Evolutionary conservation across 2,888 invertebrate genomes (phyloP), one percentile per base, ranked within the genome.

Genomic region (Chorisops tibialis): DNA sequence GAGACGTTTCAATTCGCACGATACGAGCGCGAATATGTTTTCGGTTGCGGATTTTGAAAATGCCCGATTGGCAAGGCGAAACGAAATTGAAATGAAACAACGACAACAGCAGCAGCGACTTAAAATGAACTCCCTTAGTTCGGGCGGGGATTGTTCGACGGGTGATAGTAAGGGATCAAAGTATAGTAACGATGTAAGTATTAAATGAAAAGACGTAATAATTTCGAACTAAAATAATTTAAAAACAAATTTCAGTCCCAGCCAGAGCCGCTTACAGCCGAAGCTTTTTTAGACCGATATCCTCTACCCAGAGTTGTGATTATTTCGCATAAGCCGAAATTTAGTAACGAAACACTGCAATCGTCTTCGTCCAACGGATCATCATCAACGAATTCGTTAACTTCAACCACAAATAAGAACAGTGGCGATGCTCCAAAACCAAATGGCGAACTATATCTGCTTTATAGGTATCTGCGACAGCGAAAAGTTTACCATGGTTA

Each of bases 31-130:
- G 30, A 78, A 78, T 68, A 78, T 78, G 78, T 78, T 78, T 71
- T 78, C 78, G 41, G 78, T 78, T 49, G 76, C 77, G 1, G 78
- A 78, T 64, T 78, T 78, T 67, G 78, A 78, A 69, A 77, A 78
- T 69, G 78, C 78, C 41, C 74, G 78, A 39, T 69, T 78, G 60
- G 77, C 77, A 37, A 70, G 78, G 18, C 76, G 78, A 47, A 78
- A 78, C 65, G 78, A 78, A 70, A 74, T 76, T 63, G 78, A 78
- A 70, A 67, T 78, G 69, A 76, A 75, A 65, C 75, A 77, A 65
- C 71, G 77, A 7, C 63, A 75, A 66, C 63, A 62, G 59, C 63
- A 62, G 59, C 72, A 76, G 37, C 73, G 76, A 24, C 73, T 74
- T 68, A 75, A 76, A 49, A 73, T 74, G 67, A 76, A 74, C 59